Evolutionary conservation across 2,888 invertebrate species (phyloP).

Genomic region (Lymantria monacha): DNA sequence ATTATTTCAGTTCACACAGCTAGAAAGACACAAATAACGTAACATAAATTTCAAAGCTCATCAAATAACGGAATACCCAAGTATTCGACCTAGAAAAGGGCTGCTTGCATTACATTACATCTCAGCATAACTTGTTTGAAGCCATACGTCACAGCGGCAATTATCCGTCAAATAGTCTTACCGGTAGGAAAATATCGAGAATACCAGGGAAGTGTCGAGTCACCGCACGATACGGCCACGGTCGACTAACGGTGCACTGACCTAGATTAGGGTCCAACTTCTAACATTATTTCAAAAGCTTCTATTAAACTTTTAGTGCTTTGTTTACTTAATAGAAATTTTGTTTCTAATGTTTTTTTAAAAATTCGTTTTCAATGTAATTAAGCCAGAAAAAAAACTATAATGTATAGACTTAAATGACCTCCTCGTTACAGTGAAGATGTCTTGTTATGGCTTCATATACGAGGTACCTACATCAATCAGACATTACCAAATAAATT

Average conservation of each 20-base stretch:
- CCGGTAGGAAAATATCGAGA: slow-evolving; percentile 14
- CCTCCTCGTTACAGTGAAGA: too few relatives aligned
- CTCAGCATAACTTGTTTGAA: slow-evolving; percentile 2
- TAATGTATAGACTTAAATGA: too few relatives aligned
- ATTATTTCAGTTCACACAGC: too few relatives aligned
- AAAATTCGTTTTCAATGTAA: too few relatives aligned
- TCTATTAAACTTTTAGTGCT: slow-evolving; percentile 5
- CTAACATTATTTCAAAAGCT: slow-evolving; percentile 29
- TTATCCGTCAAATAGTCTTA: not conserved
- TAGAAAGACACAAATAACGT: too few relatives aligned
- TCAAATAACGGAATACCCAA: slow-evolving; percentile 8
- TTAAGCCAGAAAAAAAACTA: too few relatives aligned
- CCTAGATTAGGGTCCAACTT: slow-evolving; percentile 61
- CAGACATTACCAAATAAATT: too few relatives aligned
- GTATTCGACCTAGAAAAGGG: slow-evolving; percentile 12
- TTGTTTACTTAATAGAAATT: not conserved
- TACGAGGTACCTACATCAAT: too few relatives aligned
- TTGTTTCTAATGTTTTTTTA: slow-evolving; percentile 4
- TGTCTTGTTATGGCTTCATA: too few relatives aligned
- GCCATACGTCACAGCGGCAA: not conserved
- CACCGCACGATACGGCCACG: slow-evolving; percentile 67
- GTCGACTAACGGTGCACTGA: slow-evolving; percentile 67
- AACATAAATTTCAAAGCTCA: not conserved
- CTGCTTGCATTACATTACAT: slow-evolving; percentile 12
- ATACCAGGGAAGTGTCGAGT: slow-evolving; percentile 33